Evolutionary conservation across 2,113 vertebrate genomes (phyloP).

Genomic region (Rhodinocichla rosea): DNA sequence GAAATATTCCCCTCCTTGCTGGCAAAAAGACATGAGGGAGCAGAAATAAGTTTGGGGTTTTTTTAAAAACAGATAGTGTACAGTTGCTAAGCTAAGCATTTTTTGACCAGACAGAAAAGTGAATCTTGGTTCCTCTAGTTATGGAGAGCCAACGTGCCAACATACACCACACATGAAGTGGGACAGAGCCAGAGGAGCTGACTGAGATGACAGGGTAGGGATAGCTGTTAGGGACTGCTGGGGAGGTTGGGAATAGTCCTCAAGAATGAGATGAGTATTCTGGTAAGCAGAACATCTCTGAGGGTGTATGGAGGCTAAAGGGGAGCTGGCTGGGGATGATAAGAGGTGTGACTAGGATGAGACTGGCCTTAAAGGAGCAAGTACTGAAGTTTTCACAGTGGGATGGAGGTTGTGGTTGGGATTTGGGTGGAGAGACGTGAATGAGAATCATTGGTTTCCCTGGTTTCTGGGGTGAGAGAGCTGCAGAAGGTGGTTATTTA

Average conservation of each 20-base stretch:
- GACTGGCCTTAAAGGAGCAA: neutral
- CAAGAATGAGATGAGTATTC: neutral
- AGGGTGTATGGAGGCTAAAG: rapidly evolving
- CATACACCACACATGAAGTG: neutral
- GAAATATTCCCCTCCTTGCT: neutral
- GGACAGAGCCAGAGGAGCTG: neutral
- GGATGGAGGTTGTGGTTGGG: neutral
- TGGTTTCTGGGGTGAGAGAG: neutral
- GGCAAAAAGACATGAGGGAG: neutral
- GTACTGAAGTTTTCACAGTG: neutral
- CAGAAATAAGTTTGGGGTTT: neutral
- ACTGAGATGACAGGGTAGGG: neutral
- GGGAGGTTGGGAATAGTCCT: neutral
- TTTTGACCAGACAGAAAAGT: neutral
- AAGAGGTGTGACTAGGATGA: neutral
- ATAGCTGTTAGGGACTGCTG: neutral
- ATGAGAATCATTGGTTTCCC: neutral
- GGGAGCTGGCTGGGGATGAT: neutral
- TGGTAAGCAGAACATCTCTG: neutral
- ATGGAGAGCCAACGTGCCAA: neutral
- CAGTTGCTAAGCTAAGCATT: neutral
- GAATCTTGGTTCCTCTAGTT: neutral
- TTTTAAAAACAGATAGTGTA: neutral
- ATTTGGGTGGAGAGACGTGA: neutral
- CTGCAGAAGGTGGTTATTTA: neutral